Conservation (phyloP, 2,888 invertebrate species). For the Caradrina kadenii region DNA sequence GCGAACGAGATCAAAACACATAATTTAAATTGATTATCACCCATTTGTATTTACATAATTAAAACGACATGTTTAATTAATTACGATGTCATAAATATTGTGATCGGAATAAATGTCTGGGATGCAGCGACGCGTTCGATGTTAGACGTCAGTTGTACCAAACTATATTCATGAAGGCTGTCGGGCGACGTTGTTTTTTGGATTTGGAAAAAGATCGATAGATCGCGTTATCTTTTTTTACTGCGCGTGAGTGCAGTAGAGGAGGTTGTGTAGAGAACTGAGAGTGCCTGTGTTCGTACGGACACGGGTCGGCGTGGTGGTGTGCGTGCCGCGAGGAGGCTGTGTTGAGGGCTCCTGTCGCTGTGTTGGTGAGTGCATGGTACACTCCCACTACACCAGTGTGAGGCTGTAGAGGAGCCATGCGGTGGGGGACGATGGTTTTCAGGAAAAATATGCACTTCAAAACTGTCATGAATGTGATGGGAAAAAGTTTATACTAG, state of each 20-base stretch:
- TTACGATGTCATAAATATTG: slow-evolving; percentile 87
- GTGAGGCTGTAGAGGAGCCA: slow-evolving; percentile 78
- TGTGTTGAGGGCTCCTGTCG: slow-evolving; percentile 76
- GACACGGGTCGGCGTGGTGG: slow-evolving; percentile 75
- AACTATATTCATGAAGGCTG: slow-evolving; percentile 84
- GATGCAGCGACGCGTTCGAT: slow-evolving; percentile 82
- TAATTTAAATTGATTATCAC: slow-evolving; percentile 88
- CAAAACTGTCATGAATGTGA: not conserved
- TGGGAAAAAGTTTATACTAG: not conserved
- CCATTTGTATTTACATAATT: slow-evolving; percentile 89
- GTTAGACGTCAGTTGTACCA: slow-evolving; percentile 83
- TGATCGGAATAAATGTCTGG: slow-evolving; percentile 79
- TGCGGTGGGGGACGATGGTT: slow-evolving; percentile 50
- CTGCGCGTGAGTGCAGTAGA: slow-evolving; percentile 90
- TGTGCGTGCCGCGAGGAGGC: slow-evolving; percentile 84
- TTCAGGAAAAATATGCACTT: slow-evolving; percentile 31
- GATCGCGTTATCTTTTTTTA: slow-evolving; percentile 89
- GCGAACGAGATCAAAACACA: slow-evolving; percentile 84
- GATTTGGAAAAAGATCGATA: slow-evolving; percentile 89
- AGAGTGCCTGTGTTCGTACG: slow-evolving; percentile 88
- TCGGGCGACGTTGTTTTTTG: slow-evolving; percentile 82
- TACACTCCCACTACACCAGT: slow-evolving; percentile 85
- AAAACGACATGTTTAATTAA: slow-evolving; percentile 88
- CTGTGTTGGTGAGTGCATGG: slow-evolving; percentile 86
- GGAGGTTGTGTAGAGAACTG: slow-evolving; percentile 89